phyloP scores from a whole-genome alignment of 2,113 vertebrate species.

The Athene cunicularia region DNA sequence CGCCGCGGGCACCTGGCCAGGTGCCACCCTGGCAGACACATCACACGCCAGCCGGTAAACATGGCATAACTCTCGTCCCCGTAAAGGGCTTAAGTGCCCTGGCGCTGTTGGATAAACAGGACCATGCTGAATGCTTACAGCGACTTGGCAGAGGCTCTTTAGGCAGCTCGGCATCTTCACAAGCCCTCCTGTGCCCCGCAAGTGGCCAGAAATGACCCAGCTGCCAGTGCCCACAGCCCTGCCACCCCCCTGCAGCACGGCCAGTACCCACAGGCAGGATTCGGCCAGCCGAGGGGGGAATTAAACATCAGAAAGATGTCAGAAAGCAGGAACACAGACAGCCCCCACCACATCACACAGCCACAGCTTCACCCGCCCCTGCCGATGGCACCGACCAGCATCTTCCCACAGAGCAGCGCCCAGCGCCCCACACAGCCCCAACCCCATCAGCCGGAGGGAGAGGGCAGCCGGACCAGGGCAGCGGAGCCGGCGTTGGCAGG shows the following conservation, averaged over 20 bases:
- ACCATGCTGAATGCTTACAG: neutral
- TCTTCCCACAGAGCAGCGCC: neutral
- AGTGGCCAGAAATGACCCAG: fast-evolving
- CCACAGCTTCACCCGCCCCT: neutral
- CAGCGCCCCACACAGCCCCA: neutral
- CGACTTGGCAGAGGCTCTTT: neutral
- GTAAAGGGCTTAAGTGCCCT: neutral
- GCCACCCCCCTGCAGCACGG: neutral
- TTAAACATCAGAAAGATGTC: neutral
- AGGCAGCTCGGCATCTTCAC: neutral
- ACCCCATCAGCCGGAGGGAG: neutral
- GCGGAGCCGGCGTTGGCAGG: neutral
- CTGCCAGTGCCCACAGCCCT: neutral
- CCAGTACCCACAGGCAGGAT: neutral
- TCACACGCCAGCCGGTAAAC: neutral
- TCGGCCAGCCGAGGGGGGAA: fast-evolving
- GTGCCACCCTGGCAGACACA: neutral
- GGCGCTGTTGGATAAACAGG: neutral
- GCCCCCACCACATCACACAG: neutral
- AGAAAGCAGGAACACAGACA: neutral
- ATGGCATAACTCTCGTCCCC: neutral
- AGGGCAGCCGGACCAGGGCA: neutral
- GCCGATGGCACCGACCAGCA: neutral
- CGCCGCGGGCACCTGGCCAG: fast-evolving
- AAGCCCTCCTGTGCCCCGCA: neutral